A percentile compares a stretch with the other conserved stretches of the same genome.
Conservation (phyloP, 2,888 invertebrate genomes). For the Ornithoptera alexandrae region DNA sequence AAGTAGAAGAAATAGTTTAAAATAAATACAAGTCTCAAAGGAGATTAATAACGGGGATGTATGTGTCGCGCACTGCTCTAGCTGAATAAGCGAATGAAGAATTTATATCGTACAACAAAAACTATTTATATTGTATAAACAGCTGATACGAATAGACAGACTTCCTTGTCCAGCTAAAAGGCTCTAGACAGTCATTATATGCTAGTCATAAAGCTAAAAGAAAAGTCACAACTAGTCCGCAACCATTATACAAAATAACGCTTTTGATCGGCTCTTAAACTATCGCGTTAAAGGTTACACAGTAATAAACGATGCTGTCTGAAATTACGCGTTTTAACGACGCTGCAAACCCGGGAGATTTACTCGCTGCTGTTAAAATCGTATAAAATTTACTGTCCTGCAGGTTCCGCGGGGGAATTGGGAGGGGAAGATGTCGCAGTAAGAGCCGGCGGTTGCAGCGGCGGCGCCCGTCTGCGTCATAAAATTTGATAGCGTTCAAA, state of each 20-base stretch:
- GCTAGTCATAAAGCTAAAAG: too few relatives aligned
- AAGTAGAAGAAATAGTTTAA: too few relatives aligned
- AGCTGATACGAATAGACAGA: too few relatives aligned
- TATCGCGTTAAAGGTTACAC: constrained; percentile 6
- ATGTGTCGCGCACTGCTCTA: too few relatives aligned
- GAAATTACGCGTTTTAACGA: constrained; percentile 29
- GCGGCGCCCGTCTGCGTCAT: constrained; percentile 65
- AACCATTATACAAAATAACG: constrained; percentile 4
- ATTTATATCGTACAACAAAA: too few relatives aligned
- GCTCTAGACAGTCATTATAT: too few relatives aligned
- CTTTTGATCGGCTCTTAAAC: constrained; percentile 1
- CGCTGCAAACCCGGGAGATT: constrained; percentile 29
- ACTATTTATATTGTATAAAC: too few relatives aligned
- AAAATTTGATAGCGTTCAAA: constrained; percentile 69
- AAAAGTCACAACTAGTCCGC: constrained; percentile 1
- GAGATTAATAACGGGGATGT: too few relatives aligned
- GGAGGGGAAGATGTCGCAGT: constrained; percentile 43
- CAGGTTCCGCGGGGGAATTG: constrained; percentile 53
- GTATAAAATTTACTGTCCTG: constrained; percentile 36
- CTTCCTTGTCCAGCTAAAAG: too few relatives aligned
- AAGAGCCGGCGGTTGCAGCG: constrained; percentile 42
- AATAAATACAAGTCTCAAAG: too few relatives aligned
- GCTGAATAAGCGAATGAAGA: too few relatives aligned
- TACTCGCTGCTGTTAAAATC: constrained; percentile 36
- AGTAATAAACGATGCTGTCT: constrained; percentile 28